Conservation (phyloP, 2,113 vertebrate species). For the Heterochromis multidens region DNA sequence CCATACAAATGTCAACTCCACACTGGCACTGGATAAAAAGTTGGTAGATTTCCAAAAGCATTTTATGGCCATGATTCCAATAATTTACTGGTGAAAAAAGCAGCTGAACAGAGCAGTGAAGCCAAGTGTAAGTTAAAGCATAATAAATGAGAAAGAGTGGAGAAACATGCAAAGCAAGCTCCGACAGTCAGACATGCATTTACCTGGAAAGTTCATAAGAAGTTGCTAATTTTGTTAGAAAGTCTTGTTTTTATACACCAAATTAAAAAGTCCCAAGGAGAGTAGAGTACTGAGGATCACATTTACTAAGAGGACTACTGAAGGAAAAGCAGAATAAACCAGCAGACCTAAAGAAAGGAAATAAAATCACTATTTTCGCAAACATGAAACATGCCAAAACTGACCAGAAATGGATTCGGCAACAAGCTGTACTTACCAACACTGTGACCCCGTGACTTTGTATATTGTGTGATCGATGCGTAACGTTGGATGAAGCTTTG, state of each 20-base stretch:
- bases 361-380: conserved; percentile 20
- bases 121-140: background rate
- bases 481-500: conserved; percentile 85
- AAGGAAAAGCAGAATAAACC: conserved; percentile 24
- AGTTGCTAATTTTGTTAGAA: conserved; percentile 36
- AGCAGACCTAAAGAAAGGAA: conserved; percentile 49
- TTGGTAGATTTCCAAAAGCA: background rate
- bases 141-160: background rate
- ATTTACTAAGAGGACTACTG: conserved; percentile 18
- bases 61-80: background rate
- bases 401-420: background rate
- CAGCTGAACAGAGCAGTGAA: background rate
- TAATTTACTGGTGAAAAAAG: background rate
- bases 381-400: background rate
- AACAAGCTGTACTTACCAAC: conserved; percentile 61
- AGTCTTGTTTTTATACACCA: conserved; percentile 26
- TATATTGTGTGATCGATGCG: conserved; percentile 68
- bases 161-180: conserved; percentile 19
- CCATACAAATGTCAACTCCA: background rate
- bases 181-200: conserved; percentile 50
- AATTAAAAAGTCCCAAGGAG: conserved; percentile 33
- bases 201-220: conserved; percentile 66
- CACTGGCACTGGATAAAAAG: background rate
- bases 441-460: background rate
- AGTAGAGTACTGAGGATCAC: conserved; percentile 26